phyloP scores from a whole-genome alignment of 1,140 invertebrate species.

The Hirudo medicinalis region DNA sequence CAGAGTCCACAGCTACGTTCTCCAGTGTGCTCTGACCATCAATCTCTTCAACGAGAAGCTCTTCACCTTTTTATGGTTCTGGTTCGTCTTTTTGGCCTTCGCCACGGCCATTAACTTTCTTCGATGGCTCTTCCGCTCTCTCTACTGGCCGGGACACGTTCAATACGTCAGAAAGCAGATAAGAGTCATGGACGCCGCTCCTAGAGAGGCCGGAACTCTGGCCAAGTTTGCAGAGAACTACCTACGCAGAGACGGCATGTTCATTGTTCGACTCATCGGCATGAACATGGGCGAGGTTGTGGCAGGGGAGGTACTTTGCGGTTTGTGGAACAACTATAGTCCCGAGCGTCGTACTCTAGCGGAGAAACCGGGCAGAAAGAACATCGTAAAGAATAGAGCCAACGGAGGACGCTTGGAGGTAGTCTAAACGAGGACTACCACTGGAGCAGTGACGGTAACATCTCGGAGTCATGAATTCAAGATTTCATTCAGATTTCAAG shows the following conservation, averaged over 20 bases:
- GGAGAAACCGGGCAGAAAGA: constrained; percentile 22
- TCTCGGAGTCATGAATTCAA: no score
- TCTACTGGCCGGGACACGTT: constrained; percentile 19
- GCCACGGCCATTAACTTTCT: constrained; percentile 26
- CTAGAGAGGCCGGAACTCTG: constrained; percentile 14
- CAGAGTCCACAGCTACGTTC: constrained; percentile 29
- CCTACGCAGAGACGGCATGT: constrained; percentile 23
- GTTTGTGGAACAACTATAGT: constrained; percentile 19
- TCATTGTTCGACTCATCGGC: constrained; percentile 23
- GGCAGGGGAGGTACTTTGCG: constrained; percentile 19
- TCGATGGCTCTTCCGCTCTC: constrained; percentile 11
- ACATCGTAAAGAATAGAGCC: constrained; percentile 16
- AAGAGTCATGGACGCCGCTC: constrained; percentile 15
- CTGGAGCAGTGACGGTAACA: no score
- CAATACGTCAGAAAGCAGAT: constrained; percentile 17
- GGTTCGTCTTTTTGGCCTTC: constrained; percentile 35
- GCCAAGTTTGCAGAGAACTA: constrained; percentile 21
- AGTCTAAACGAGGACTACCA: constrained; percentile 9
- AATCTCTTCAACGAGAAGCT: constrained; percentile 41
- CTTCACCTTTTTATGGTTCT: constrained; percentile 38
- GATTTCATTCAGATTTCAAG: no score
- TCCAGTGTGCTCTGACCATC: constrained; percentile 37
- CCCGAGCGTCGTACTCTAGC: constrained; percentile 15
- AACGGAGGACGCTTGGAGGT: constrained; percentile 23
- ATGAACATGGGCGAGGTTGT: constrained; percentile 23